A percentile compares a stretch with the other conserved stretches of the same genome.
Conservation (phyloP, 2,888 invertebrate genomes). For the Ophion ventricosus region DNA sequence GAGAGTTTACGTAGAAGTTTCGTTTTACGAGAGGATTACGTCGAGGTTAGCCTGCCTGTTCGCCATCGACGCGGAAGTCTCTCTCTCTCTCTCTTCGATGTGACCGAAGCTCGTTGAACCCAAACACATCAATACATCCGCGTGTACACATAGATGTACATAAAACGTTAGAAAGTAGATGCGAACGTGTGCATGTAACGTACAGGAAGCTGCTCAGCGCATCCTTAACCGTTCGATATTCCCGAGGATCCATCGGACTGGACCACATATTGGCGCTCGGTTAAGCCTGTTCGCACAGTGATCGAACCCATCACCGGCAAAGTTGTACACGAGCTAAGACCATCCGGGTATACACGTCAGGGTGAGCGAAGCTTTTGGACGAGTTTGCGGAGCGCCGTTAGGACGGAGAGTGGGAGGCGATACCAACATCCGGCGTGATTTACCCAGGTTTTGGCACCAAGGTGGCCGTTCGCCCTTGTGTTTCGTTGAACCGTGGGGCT, state of each 20-base stretch:
- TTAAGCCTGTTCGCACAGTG: constrained; percentile 20
- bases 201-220: constrained; percentile 27
- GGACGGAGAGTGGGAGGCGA: background rate
- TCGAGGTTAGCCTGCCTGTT: constrained; percentile 44
- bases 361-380: constrained; percentile 11
- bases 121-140: background rate
- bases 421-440: constrained; percentile 5
- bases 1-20: constrained; percentile 56
- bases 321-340: constrained; percentile 36
- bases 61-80: constrained; percentile 39
- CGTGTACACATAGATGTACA: background rate
- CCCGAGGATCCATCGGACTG: constrained; percentile 27
- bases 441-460: constrained; percentile 7
- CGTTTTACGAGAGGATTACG: constrained; percentile 61
- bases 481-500: background rate
- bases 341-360: constrained; percentile 5
- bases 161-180: background rate
- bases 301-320: constrained; percentile 11
- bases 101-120: constrained; percentile 13
- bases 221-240: constrained; percentile 33
- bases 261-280: constrained; percentile 14
- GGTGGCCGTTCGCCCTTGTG: constrained; percentile 4
- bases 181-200: background rate
- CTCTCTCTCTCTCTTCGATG: constrained; percentile 17
- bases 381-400: constrained; percentile 1